These are phyloP conservation scores for Pissodes strobi DNA, from an alignment of 1,140 invertebrate species.

Conservation along the genomic window DNA sequence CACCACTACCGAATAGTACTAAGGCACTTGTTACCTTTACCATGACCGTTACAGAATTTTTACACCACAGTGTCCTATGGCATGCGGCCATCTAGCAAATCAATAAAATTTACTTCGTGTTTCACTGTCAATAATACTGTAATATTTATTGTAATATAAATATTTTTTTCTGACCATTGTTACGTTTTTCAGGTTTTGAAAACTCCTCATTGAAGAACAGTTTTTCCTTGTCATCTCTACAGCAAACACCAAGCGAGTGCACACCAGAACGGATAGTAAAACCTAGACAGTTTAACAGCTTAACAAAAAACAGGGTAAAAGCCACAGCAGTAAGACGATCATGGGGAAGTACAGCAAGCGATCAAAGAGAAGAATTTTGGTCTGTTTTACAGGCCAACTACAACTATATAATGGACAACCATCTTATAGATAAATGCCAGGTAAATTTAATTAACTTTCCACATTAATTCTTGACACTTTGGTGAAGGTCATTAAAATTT, in stretches of 20 bases:
- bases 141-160: background rate
- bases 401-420: constrained; percentile 92
- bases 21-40: no score
- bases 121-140: background rate
- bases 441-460: constrained; percentile 57
- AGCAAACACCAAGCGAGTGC: constrained; percentile 50
- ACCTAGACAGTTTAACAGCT: constrained; percentile 68
- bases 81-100: no score
- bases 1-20: no score
- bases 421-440: constrained; percentile 85
- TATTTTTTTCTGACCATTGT: no score
- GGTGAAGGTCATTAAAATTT: no score
- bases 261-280: constrained; percentile 59
- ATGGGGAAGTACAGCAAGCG: constrained; percentile 69
- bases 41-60: no score
- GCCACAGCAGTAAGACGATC: constrained; percentile 59
- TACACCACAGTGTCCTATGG: no score
- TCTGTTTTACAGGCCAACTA: constrained; percentile 85
- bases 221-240: constrained; percentile 63
- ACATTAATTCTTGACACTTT: no score
- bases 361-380: constrained; percentile 84
- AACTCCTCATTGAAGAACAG: constrained; percentile 63
- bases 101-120: no score
- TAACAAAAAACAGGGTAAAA: constrained; percentile 65
- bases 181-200: constrained; percentile 60